Evolutionary conservation across 2,113 vertebrate species (phyloP).

Genomic region (Tachysurus fulvidraco): DNA sequence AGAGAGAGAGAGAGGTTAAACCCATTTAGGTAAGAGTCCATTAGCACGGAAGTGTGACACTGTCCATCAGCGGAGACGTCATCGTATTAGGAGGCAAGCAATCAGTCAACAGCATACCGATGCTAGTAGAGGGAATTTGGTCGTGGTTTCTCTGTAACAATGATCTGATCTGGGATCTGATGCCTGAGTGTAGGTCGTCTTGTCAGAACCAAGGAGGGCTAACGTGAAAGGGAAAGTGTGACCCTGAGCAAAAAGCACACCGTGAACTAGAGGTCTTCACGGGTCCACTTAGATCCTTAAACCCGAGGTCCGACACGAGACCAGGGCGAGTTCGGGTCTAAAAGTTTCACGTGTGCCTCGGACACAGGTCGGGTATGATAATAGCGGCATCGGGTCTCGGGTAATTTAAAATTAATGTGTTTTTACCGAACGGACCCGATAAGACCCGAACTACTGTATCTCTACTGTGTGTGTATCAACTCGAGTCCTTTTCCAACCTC

Average conservation of each 20-base stretch:
- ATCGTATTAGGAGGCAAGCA: not conserved
- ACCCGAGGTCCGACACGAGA: too few relatives aligned
- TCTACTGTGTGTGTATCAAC: too few relatives aligned
- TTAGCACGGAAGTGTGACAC: slow-evolving; percentile 24
- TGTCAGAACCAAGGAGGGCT: not conserved
- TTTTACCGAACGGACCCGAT: too few relatives aligned
- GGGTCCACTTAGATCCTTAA: too few relatives aligned
- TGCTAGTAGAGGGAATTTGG: not conserved
- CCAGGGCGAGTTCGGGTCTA: too few relatives aligned
- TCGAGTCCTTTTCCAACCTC: too few relatives aligned
- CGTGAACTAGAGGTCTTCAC: too few relatives aligned
- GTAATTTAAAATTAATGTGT: too few relatives aligned
- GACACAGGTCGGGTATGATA: too few relatives aligned
- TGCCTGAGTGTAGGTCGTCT: not conserved
- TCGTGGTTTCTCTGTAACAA: not conserved
- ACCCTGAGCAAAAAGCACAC: not conserved
- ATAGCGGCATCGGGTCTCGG: too few relatives aligned
- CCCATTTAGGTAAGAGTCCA: slow-evolving; percentile 17
- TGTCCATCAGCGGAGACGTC: slow-evolving; percentile 16
- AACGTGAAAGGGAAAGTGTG: not conserved
- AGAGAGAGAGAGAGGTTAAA: not conserved
- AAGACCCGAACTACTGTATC: too few relatives aligned
- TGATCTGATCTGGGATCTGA: not conserved
- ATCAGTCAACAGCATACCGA: not conserved
- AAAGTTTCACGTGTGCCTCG: too few relatives aligned